Base-by-base conservation (phyloP, 2,113 vertebrate species). In the Megalops atlanticus region DNA sequence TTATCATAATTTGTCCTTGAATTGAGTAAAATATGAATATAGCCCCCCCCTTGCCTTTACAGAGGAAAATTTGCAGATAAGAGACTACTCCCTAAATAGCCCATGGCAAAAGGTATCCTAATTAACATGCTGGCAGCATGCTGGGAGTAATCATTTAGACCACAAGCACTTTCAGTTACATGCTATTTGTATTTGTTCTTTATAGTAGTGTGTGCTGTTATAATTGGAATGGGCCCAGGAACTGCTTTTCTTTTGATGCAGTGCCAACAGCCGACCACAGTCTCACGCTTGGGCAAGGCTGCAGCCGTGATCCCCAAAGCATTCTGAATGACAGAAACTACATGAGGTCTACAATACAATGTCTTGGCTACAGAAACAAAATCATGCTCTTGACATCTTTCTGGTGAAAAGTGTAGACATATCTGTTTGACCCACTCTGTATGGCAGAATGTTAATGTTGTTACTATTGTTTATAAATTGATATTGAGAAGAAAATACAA, bases 111-210 rank as follows among this genome's bases (percentile, higher is more conserved):
- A 93, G 93, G 91, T 93, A 93, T 90, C 89, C 94, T 94, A 91
- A 95, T 95, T 95, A 94, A 91, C 92, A 95, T 95, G 92, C 93
- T 90, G 93, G 88, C 89, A 92, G 90, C 90, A 92, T 91, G 91
- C 90, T 92, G 91, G 91, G 89, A 93, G 91, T 91, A 84, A 87
- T 93, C 91, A 92, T 93, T 91, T 88, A 93, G 92, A 92, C 92
- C 92, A 92, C 91, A 86, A 92, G 31, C 68, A 84, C 92, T 94
- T 93, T 93, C 93, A 92, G 92, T 95, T 94, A 93, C 92, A 91
- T 91, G 92, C 92, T 93, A 93, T 94, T 94, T 95, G 93, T 95
- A 93, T 94, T 94, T 94, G 92, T 93, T 93, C 90, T 92, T 92
- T 90, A 94, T 93, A 90, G 91, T 52, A 14, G 7, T 91, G 90